phyloP scores from a whole-genome alignment of 2,888 invertebrate species.

The Drosophila colorata region DNA sequence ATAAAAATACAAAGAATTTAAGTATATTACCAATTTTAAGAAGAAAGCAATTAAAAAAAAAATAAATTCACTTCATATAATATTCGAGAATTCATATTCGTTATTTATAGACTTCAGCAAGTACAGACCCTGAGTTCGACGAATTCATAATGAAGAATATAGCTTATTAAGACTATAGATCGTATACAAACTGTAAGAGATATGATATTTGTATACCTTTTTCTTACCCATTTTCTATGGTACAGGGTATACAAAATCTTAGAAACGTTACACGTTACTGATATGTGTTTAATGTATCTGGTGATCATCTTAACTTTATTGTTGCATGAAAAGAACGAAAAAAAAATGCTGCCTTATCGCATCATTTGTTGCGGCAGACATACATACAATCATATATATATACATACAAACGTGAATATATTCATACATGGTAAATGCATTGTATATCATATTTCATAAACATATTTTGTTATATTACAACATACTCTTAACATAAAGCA shows the following conservation, averaged over 20 bases:
- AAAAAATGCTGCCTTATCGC: constrained; percentile 15
- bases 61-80: no score
- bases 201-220: background rate
- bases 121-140: no score
- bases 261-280: constrained; percentile 2
- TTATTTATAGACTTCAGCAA: no score
- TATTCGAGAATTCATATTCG: no score
- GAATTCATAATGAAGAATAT: no score
- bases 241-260: background rate
- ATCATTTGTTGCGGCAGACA: constrained; percentile 17
- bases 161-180: background rate
- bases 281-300: constrained; percentile 13
- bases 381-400: background rate
- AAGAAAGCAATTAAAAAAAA: no score
- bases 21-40: no score
- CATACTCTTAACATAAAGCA: constrained; percentile 5
- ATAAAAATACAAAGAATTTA: no score
- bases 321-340: constrained; percentile 26
- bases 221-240: background rate
- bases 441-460: constrained; percentile 15
- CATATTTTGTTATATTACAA: constrained; percentile 6
- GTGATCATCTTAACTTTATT: constrained; percentile 13
- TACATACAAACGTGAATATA: constrained; percentile 5
- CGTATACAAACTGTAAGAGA: background rate
- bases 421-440: constrained; percentile 3